Conservation (phyloP, 1,140 invertebrate species). For the Chymomyza costata region DNA sequence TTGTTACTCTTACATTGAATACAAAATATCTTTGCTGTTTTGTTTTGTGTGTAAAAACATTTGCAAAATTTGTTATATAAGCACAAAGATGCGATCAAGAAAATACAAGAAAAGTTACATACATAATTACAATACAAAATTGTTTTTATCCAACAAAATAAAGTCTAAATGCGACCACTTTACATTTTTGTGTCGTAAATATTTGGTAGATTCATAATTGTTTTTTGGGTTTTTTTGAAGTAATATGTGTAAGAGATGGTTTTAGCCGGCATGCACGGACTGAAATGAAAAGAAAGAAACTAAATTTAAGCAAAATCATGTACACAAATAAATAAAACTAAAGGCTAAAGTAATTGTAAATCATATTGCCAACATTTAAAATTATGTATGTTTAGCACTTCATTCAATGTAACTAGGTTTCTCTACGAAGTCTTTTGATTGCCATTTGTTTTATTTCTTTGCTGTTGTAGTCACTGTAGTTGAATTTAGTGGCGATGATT, state of each 20-base stretch:
- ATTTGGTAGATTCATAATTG: slow-evolving; percentile 11
- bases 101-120: slow-evolving; percentile 14
- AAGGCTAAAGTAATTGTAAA: slow-evolving; percentile 18
- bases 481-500: slow-evolving; percentile 16
- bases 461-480: slow-evolving; percentile 18
- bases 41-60: slow-evolving; percentile 53
- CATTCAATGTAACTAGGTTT: slow-evolving; percentile 36
- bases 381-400: slow-evolving; percentile 26
- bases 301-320: slow-evolving; percentile 56
- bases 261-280: slow-evolving; percentile 76
- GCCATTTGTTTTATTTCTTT: slow-evolving; percentile 56
- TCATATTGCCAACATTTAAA: too few species aligned
- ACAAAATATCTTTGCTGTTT: slow-evolving; percentile 58
- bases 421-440: slow-evolving; percentile 69
- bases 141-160: too few species aligned
- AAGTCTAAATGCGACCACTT: slow-evolving; percentile 51
- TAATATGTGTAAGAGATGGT: slow-evolving; percentile 33
- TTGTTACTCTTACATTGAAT: slow-evolving; percentile 42
- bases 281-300: slow-evolving; percentile 69
- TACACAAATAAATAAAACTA: slow-evolving; percentile 30
- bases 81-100: slow-evolving; percentile 29
- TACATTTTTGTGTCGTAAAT: slow-evolving; percentile 29
- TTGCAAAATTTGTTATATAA: slow-evolving; percentile 32
- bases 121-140: slow-evolving; percentile 25
- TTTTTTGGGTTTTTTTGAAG: slow-evolving; percentile 35